These are phyloP conservation scores for Oxyruncus cristatus DNA, from an alignment of 2,113 vertebrate species.

Conservation along the genomic window DNA sequence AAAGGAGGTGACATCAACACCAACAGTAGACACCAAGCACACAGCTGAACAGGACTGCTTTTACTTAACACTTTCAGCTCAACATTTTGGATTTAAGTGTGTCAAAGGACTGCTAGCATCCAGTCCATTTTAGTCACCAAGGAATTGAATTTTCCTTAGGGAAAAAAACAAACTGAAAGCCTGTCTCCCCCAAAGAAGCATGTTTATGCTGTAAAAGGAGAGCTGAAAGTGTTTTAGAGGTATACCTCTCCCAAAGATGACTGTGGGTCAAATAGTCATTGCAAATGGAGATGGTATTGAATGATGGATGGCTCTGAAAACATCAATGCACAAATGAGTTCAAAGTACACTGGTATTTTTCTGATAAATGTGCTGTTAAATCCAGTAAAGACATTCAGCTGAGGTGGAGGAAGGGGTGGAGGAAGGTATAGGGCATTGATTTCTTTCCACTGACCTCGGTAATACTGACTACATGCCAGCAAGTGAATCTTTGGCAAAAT, in stretches of 20 bases:
- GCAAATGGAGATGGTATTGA: conserved; percentile 39
- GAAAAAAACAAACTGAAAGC: not conserved
- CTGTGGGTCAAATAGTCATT: conserved; percentile 35
- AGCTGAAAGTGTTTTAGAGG: conserved; percentile 83
- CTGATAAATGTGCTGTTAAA: conserved; percentile 59
- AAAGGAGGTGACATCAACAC: conserved; percentile 90
- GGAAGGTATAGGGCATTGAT: not conserved
- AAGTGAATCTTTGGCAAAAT: not conserved
- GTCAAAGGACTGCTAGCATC: not conserved
- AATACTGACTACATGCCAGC: not conserved
- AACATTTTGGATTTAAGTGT: not conserved
- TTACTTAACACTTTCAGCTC: conserved; percentile 71
- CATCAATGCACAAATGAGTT: conserved; percentile 10
- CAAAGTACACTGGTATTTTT: conserved; percentile 42
- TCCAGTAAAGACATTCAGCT: conserved; percentile 48
- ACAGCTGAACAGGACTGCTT: conserved; percentile 37
- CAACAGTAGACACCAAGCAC: conserved; percentile 80
- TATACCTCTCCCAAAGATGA: conserved; percentile 58
- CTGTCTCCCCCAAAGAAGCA: not conserved
- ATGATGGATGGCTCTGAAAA: conserved; percentile 55
- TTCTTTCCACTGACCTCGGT: not conserved
- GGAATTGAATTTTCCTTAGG: not conserved
- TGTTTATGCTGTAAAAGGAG: conserved; percentile 25
- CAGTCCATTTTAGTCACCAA: not conserved
- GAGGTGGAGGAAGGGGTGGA: not conserved